These are phyloP conservation scores for Mus spretus DNA, from an alignment of 2,797 vertebrate species.

Conservation along the genomic window DNA sequence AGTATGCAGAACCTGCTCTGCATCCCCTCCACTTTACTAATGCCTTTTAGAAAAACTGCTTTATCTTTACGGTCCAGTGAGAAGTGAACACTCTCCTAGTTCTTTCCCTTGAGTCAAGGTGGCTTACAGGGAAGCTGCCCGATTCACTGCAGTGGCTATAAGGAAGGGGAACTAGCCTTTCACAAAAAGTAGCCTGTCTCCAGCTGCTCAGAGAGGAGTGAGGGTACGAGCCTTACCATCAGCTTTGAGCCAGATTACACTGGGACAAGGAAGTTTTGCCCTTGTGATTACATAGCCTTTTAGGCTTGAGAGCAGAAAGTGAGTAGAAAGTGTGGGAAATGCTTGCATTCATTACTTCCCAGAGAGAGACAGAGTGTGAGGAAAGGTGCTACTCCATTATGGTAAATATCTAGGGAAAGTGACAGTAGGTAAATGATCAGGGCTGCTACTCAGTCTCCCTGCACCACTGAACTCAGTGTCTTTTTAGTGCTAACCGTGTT, in stretches of 20 bases:
- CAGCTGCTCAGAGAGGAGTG: not conserved
- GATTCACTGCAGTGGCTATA: not conserved
- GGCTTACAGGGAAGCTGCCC: not conserved
- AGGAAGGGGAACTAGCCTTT: slow-evolving; percentile 28
- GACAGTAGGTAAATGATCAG: not conserved
- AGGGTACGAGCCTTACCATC: not conserved
- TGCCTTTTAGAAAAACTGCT: slow-evolving; percentile 11
- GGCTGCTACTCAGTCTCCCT: not conserved
- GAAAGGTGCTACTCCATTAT: slow-evolving; percentile 24
- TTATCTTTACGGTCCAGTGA: not conserved
- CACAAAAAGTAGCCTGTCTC: not conserved
- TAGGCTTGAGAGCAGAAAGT: not conserved
- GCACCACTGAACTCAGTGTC: not conserved
- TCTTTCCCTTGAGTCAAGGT: not conserved
- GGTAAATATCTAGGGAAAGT: slow-evolving; percentile 54
- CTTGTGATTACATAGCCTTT: not conserved
- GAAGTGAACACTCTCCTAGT: not conserved
- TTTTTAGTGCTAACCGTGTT: too few species aligned
- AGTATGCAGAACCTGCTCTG: not conserved
- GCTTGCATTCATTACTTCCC: slow-evolving; percentile 58
- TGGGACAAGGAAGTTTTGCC: not conserved
- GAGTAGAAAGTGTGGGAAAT: slow-evolving; percentile 17
- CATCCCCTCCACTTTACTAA: not conserved
- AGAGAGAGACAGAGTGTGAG: slow-evolving; percentile 23
- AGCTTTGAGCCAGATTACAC: not conserved